phyloP scores from a whole-genome alignment of 30 jellyfish, hydroid and myxozoan species.

The Mastigias papua region DNA sequence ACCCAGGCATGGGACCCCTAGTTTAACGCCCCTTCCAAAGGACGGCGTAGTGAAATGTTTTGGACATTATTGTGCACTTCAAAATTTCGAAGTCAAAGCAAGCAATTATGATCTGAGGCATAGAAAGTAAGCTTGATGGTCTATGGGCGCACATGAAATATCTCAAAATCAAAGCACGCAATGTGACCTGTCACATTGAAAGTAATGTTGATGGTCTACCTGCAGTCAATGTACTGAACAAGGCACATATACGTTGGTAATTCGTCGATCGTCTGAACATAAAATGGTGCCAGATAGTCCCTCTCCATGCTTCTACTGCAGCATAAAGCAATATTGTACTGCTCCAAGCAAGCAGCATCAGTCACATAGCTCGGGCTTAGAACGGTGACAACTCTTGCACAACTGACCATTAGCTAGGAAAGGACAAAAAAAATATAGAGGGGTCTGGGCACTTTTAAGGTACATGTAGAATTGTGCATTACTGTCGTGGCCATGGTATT shows the following conservation, averaged over 20 bases:
- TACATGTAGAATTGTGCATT: not conserved
- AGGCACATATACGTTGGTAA: slow-evolving; percentile 85
- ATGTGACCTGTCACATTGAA: no score
- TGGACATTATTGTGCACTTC: no score
- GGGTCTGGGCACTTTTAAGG: not conserved
- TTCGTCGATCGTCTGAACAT: slow-evolving; percentile 39
- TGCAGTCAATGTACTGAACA: slow-evolving; percentile 79
- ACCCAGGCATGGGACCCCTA: no score
- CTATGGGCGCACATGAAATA: no score
- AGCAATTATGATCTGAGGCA: no score
- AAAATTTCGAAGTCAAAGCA: no score
- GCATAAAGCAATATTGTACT: slow-evolving; percentile 83
- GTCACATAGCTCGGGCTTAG: slow-evolving; percentile 54
- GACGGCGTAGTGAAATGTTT: no score
- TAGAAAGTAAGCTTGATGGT: no score
- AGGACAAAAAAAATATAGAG: not conserved
- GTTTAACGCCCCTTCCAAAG: no score
- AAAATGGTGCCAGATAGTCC: slow-evolving; percentile 82
- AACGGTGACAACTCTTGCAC: slow-evolving; percentile 77
- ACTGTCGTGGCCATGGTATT: not conserved
- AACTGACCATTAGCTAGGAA: slow-evolving; percentile 69
- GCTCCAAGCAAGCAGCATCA: slow-evolving; percentile 74
- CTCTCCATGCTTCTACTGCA: slow-evolving; percentile 74
- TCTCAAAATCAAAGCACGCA: not conserved
- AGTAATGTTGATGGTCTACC: slow-evolving; percentile 33